Percentiles rank a stretch among this genome's conserved stretches.
Conservation (phyloP, 1,140 invertebrate genomes). For the Bombus cullumanus region DNA sequence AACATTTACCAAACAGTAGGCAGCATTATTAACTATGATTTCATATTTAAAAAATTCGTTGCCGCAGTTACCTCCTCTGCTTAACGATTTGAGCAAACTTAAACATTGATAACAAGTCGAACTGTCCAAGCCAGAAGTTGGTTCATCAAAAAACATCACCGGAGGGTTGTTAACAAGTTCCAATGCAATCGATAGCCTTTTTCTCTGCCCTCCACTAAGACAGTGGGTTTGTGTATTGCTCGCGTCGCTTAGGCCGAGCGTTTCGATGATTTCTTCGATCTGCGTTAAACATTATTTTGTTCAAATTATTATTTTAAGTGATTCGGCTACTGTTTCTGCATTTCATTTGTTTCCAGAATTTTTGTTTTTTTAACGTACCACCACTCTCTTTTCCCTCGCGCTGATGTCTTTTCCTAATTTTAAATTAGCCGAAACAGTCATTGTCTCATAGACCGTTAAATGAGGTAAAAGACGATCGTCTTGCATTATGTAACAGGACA, state of each 20-base stretch:
- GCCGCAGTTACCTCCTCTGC: constrained; percentile 85
- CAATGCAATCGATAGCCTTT: constrained; percentile 94
- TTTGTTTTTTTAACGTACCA: constrained; percentile 74
- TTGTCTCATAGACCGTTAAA: constrained; percentile 93
- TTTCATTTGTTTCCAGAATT: not conserved
- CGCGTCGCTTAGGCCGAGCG: constrained; percentile 88
- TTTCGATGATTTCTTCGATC: constrained; percentile 93
- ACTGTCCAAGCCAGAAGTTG: constrained; percentile 97
- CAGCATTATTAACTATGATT: not conserved
- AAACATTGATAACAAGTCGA: constrained; percentile 96
- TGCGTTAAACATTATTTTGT: constrained; percentile 49
- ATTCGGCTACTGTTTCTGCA: not conserved
- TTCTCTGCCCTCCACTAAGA: constrained; percentile 96
- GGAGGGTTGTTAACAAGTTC: constrained; percentile 95
- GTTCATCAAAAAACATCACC: constrained; percentile 98
- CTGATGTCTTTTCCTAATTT: constrained; percentile 93
- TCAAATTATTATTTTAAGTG: not conserved
- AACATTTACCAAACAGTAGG: not conserved
- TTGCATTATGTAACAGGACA: constrained; percentile 98
- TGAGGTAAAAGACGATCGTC: constrained; percentile 95
- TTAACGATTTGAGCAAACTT: constrained; percentile 90
- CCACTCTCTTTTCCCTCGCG: constrained; percentile 88
- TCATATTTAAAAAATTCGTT: not conserved
- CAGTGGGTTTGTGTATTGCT: constrained; percentile 90
- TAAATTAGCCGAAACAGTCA: constrained; percentile 95